Evolutionary conservation across 2,888 invertebrate species (phyloP), one percentile per base, ranked within the genome.

Genomic region (Crepidodera aurea): DNA sequence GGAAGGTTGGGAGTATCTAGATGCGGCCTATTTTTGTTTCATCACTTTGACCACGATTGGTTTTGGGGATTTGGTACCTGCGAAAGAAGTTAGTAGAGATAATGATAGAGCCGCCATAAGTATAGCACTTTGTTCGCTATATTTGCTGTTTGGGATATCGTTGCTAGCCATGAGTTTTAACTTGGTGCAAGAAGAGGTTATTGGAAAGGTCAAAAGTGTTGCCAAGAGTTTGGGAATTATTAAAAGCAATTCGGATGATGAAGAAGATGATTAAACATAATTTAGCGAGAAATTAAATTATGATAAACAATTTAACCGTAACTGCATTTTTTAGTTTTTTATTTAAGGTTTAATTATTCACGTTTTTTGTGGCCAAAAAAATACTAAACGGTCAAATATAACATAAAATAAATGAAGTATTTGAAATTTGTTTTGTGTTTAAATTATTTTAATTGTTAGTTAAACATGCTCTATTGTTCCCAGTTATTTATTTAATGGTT

Each of bases 161-260:
- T 82, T 97, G 44, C 83, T 97, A 68, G 96, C 96, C 22, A 98
- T 97, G 97, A 94, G 94, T 74, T 97, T 97, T 82, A 97, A 97
- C 84, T 83, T 97, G 77, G 96, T 97, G 42, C 96, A 96, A 80
- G 95, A 95, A 78, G 94, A 96, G 81, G 94, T 96, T 7, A 92
- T 94, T 67, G 91, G 90, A 62, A 92, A 92, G 76, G 94, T 95
- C 3, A 93, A 94, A 73, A 87, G 89, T 64, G 89, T 96, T 6
- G 96, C 94, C 16, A 91, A 90, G 71, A 88, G 90, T 60, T 85
- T 96, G 59, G 96, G 95, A 40, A 95, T 96, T 78, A 89, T 96
- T 71, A 94, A 94, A 78, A 89, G 91, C 62, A 86, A 87, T 16
- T 83, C 84, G 42, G 84, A 85, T 29, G 87, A 88, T 39, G 86